Percentiles rank a stretch among this genome's conserved stretches.
Evolutionary conservation across 2,888 invertebrate species (phyloP).

Genomic region (Limnephilus marmoratus): DNA sequence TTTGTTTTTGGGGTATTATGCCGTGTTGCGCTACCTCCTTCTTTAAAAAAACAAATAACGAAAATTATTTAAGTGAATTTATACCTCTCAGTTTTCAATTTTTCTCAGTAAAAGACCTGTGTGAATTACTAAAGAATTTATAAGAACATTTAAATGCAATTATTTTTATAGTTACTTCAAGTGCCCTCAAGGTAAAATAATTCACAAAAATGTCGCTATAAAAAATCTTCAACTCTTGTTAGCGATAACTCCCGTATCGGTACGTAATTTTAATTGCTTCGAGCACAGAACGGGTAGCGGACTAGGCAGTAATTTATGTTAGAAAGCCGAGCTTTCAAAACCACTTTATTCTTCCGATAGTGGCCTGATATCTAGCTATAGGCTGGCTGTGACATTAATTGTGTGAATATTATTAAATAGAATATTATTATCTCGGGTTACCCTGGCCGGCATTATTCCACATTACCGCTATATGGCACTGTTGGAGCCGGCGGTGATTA

Average conservation of each 20-base stretch:
- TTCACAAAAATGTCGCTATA: neutral
- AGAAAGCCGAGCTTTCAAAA: neutral
- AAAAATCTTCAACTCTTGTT: neutral
- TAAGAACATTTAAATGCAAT: too few relatives aligned
- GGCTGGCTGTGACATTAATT: conserved; percentile 2
- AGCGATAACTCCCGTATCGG: neutral
- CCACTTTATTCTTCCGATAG: neutral
- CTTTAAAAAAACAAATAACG: too few relatives aligned
- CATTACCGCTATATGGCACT: neutral
- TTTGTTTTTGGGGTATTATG: too few relatives aligned
- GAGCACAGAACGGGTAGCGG: neutral
- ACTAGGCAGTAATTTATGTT: neutral
- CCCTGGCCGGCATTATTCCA: neutral
- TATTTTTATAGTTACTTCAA: too few relatives aligned
- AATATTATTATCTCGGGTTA: neutral
- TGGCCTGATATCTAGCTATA: neutral
- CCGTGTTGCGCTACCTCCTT: too few relatives aligned
- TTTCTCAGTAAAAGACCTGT: too few relatives aligned
- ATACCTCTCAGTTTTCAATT: too few relatives aligned
- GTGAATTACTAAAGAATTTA: too few relatives aligned
- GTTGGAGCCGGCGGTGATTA: neutral
- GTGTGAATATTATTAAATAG: neutral
- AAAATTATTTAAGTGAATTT: too few relatives aligned
- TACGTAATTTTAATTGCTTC: neutral
- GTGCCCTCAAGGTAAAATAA: neutral